Evolutionary conservation across 2,113 vertebrate species (phyloP).

Genomic region (Nannospalax galili): DNA sequence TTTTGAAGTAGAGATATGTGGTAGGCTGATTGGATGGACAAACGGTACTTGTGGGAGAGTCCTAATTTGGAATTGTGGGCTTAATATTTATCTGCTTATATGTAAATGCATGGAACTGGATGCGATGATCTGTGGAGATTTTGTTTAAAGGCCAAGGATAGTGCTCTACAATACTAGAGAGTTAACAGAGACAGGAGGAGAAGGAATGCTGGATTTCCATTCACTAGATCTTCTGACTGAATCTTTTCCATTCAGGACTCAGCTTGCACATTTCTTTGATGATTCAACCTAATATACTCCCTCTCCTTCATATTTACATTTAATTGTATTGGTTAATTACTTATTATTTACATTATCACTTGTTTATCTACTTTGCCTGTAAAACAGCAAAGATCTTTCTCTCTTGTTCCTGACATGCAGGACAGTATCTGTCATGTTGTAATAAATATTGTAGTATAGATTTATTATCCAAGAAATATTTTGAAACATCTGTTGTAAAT

Average conservation of each 20-base stretch:
- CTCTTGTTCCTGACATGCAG: neutral
- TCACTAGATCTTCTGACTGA: neutral
- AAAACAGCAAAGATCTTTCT: neutral
- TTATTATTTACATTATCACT: neutral
- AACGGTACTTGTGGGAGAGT: neutral
- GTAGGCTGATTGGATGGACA: neutral
- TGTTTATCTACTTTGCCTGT: neutral
- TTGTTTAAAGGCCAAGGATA: neutral
- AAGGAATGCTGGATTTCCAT: too few relatives aligned
- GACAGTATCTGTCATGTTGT: neutral
- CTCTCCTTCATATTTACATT: too few relatives aligned
- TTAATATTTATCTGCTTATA: neutral
- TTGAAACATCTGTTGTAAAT: neutral
- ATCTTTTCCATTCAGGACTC: neutral
- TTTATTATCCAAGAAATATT: neutral
- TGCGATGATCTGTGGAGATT: neutral
- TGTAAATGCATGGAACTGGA: neutral
- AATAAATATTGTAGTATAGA: neutral
- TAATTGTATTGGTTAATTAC: neutral
- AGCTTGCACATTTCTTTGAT: neutral
- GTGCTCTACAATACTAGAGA: neutral
- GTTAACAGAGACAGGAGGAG: neutral
- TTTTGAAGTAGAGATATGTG: neutral
- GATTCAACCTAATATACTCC: too few relatives aligned
- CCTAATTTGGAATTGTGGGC: neutral